Percentiles rank a stretch among this genome's conserved stretches.
Evolutionary conservation across 2,888 invertebrate species (phyloP).

Genomic region (Lysandra bellargus): DNA sequence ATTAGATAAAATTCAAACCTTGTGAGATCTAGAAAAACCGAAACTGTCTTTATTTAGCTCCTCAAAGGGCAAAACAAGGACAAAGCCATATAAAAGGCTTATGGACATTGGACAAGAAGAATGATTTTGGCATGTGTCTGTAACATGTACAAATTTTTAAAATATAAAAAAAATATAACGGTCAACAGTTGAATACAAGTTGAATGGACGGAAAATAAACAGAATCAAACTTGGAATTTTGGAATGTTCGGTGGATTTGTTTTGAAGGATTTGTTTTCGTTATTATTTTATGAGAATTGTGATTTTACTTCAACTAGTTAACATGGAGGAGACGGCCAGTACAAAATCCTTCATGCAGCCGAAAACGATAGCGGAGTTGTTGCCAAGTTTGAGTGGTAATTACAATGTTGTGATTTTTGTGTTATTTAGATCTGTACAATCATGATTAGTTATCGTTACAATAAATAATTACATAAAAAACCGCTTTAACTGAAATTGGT

Average conservation of each 20-base stretch:
- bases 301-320: conserved; percentile 49
- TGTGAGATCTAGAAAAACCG: no score
- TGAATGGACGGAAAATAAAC: background rate
- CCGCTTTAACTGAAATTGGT: background rate
- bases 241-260: conserved; percentile 36
- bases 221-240: background rate
- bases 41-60: no score
- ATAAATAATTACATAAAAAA: background rate
- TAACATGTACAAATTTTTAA: background rate
- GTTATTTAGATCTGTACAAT: conserved; percentile 26
- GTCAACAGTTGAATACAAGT: conserved; percentile 16
- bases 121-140: background rate
- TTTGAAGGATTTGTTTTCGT: conserved; percentile 36
- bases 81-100: no score
- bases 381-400: conserved; percentile 60
- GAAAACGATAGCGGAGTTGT: conserved; percentile 61
- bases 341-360: conserved; percentile 49
- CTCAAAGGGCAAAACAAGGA: no score
- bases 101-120: no score
- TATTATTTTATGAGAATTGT: conserved; percentile 22
- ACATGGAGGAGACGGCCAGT: conserved; percentile 46
- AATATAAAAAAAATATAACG: conserved; percentile 33
- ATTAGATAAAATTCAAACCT: no score
- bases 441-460: background rate
- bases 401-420: conserved; percentile 27